A percentile compares a stretch with the other conserved stretches of the same genome.
Conservation (phyloP, 1,140 invertebrate genomes). For the Euschistus heros region DNA sequence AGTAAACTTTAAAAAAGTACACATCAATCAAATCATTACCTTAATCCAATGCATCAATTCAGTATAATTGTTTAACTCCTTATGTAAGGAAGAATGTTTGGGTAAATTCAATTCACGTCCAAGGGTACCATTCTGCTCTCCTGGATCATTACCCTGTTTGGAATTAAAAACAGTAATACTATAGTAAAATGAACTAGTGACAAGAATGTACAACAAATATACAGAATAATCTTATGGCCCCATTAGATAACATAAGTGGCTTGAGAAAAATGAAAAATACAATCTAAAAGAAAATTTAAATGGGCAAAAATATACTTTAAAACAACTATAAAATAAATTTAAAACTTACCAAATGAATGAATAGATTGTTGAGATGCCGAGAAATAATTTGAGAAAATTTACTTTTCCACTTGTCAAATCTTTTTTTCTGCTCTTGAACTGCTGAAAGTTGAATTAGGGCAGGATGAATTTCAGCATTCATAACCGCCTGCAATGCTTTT, state of each 20-base stretch:
- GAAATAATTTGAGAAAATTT: constrained; percentile 74
- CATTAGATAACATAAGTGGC: too few species aligned
- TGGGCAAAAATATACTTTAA: too few species aligned
- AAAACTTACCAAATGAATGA: constrained; percentile 68
- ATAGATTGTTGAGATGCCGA: constrained; percentile 83
- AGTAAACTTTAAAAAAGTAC: too few species aligned
- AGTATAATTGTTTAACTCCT: constrained; percentile 69
- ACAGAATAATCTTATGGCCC: too few species aligned
- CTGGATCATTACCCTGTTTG: constrained; percentile 51
- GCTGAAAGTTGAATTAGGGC: constrained; percentile 58
- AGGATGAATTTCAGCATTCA: constrained; percentile 57
- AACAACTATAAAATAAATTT: constrained; percentile 3
- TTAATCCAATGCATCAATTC: constrained; percentile 86
- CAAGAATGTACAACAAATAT: too few species aligned
- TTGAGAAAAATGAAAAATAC: too few species aligned
- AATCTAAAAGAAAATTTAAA: too few species aligned
- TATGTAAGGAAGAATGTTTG: constrained; percentile 65
- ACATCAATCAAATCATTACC: constrained; percentile 38
- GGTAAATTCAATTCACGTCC: constrained; percentile 58
- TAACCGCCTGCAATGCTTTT: constrained; percentile 62
- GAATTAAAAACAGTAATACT: constrained; percentile 1
- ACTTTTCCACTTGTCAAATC: constrained; percentile 70
- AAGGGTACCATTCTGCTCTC: constrained; percentile 42
- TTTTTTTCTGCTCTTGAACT: constrained; percentile 78
- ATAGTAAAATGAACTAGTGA: too few species aligned